These are phyloP conservation scores for Arctocebus calabarensis DNA, from an alignment of 2,797 vertebrate species.

Conservation along the genomic window DNA sequence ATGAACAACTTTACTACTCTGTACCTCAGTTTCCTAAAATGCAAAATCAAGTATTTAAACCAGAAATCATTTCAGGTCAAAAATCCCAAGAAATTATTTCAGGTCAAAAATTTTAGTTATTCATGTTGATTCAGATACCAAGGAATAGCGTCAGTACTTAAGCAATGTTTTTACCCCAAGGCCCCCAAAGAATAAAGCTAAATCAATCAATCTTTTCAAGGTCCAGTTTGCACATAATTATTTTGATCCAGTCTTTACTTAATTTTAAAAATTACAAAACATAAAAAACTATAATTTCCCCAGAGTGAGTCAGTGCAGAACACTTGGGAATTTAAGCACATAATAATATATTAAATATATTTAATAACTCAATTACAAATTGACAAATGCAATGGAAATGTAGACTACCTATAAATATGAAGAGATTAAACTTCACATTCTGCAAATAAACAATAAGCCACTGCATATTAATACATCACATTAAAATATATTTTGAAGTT, in stretches of 20 bases:
- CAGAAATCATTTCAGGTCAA: not conserved
- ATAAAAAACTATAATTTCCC: conserved; percentile 43
- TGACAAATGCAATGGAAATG: conserved; percentile 54
- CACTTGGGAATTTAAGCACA: conserved; percentile 40
- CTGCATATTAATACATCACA: conserved; percentile 25
- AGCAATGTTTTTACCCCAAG: not conserved
- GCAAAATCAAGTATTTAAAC: not conserved
- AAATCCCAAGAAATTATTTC: not conserved
- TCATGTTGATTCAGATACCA: not conserved
- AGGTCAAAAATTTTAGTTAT: not conserved
- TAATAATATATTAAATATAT: conserved; percentile 46
- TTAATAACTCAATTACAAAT: conserved; percentile 66
- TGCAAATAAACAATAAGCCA: conserved; percentile 41
- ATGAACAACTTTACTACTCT: not conserved
- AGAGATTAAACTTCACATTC: conserved; percentile 39
- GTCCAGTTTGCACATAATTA: conserved; percentile 45
- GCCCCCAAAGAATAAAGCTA: conserved; percentile 56
- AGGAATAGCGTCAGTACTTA: not conserved
- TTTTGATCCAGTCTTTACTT: conserved; percentile 63
- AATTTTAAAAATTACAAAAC: conserved; percentile 69
- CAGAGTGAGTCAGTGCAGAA: conserved; percentile 58
- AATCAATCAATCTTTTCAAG: conserved; percentile 29
- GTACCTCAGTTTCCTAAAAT: conserved; percentile 1
- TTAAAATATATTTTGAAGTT: conserved; percentile 33
- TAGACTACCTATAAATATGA: not conserved